Evolutionary conservation across 2,113 vertebrate species (phyloP), one percentile per base, ranked within the genome.

Genomic region (Psittacara wagleri): DNA sequence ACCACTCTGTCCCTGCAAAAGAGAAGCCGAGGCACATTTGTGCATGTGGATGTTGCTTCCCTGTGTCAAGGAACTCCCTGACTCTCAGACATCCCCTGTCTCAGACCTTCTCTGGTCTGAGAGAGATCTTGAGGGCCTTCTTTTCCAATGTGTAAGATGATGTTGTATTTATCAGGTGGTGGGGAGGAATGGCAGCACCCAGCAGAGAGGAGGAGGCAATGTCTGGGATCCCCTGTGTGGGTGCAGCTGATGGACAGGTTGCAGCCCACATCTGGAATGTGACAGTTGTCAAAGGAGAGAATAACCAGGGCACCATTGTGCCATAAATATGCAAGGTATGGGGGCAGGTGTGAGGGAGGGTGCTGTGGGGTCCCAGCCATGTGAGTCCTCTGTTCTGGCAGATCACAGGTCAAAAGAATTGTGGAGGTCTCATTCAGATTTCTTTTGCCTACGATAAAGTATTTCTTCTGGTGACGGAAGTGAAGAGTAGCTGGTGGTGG

Each of bases 221-320:
- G 18, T 46, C 55, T 35, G 44, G 39, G 15, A 43, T 28, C 8
- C 14, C 2, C 7, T 77, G 5, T 54, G n/a, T 29, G 37, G 31
- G 37, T 49, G 55, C 52, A 66, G 57, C 70, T 66, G 49, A 52
- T 11, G 52, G 49, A 10, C 29, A 13, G 15, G 31, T 49, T 72
- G n/a, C 54, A 81, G 46, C 43, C 27, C 1, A 0, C 3, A 4
- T 46, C 54, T 83, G 27, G 31, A 44, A 67, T 2, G 4, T 7
- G 46, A 35, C 2, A 1, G 23, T 4, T 67, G 28, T 75, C 15
- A 25, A 79, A 85, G 20, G 25, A 29, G 31, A 83, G 64, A 83
- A 41, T 1, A 7, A 43, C 59, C 2, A 0, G 3, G 27, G 48
- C 33, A 61, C 35, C 55, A n/a, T 44, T 1, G 0, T 77, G 33